These are phyloP conservation scores for Melanotaenia maccullochi DNA, from an alignment of 2,797 vertebrate species.

Conservation along the genomic window DNA sequence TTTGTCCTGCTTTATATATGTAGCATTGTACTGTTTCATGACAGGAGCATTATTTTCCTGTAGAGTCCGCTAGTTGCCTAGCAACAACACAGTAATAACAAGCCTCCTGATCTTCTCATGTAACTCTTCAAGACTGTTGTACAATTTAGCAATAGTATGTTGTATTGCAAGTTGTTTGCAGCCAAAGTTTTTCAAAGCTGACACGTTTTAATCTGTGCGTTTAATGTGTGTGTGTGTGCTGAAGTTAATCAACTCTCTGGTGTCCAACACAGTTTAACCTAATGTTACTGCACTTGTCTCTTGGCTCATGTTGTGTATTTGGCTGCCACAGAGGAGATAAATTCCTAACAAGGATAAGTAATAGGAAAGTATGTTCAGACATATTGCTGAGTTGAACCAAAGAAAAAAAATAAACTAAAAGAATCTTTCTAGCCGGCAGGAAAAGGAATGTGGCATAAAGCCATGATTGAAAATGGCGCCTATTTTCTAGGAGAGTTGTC, in stretches of 20 bases:
- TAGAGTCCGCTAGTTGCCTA: background rate
- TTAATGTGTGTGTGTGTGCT: conserved; percentile 1
- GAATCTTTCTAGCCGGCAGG: background rate
- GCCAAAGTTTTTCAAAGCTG: background rate
- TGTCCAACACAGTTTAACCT: conserved; percentile 38
- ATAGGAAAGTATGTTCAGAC: conserved; percentile 5
- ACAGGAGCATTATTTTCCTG: background rate
- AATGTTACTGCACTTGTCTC: conserved; percentile 14
- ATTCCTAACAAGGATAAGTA: conserved; percentile 36
- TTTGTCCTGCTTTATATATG: background rate
- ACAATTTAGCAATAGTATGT: conserved; percentile 3
- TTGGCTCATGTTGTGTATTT: conserved; percentile 28
- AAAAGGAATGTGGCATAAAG: background rate
- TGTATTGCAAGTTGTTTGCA: background rate
- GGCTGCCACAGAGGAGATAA: conserved; percentile 25
- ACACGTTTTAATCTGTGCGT: background rate
- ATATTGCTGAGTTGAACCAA: background rate
- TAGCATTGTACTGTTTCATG: background rate
- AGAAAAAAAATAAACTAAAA: background rate
- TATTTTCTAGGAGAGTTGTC: background rate
- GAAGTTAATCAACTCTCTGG: conserved; percentile 29
- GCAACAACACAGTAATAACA: conserved; percentile 6
- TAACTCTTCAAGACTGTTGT: background rate
- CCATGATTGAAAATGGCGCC: background rate
- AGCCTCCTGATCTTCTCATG: background rate